Evolutionary conservation across 1,140 invertebrate species (phyloP).

Genomic region (Ditylenchus dipsaci): DNA sequence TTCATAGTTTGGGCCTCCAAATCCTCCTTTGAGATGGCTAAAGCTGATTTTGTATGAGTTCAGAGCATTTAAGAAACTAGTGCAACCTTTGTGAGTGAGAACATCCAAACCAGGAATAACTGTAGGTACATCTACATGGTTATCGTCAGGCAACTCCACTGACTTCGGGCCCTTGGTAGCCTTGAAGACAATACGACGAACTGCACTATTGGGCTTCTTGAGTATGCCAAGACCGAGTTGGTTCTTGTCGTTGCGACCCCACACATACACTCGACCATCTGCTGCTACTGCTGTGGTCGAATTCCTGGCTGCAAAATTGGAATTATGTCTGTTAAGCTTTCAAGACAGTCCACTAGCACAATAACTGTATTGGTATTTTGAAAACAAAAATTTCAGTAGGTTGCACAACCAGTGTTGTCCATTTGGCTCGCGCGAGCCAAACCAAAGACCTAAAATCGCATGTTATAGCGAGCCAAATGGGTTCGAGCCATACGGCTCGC

Average conservation of each 20-base stretch:
- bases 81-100: neutral
- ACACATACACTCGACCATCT: slow-evolving; percentile 34
- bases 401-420: neutral
- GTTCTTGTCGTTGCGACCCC: slow-evolving; percentile 42
- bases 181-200: slow-evolving; percentile 4
- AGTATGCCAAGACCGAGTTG: slow-evolving; percentile 33
- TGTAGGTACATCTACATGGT: slow-evolving; percentile 38
- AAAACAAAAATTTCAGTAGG: slow-evolving; percentile 5
- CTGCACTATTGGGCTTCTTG: neutral
- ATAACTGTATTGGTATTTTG: too few species aligned
- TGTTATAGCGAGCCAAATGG: too few species aligned
- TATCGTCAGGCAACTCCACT: slow-evolving; percentile 34
- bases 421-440: too few species aligned
- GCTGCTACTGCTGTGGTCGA: slow-evolving; percentile 34
- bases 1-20: slow-evolving; percentile 19
- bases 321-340: neutral
- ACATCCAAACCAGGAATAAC: slow-evolving; percentile 27
- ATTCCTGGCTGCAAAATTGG: slow-evolving; percentile 33
- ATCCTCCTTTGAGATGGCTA: slow-evolving; percentile 2
- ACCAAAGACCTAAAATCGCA: too few species aligned
- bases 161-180: slow-evolving; percentile 6
- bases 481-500: too few species aligned
- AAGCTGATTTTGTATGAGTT: slow-evolving; percentile 5
- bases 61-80: slow-evolving; percentile 5
- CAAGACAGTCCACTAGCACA: too few species aligned